phyloP scores from a whole-genome alignment of 2,113 vertebrate genomes.

The Odobenus rosmarus region DNA sequence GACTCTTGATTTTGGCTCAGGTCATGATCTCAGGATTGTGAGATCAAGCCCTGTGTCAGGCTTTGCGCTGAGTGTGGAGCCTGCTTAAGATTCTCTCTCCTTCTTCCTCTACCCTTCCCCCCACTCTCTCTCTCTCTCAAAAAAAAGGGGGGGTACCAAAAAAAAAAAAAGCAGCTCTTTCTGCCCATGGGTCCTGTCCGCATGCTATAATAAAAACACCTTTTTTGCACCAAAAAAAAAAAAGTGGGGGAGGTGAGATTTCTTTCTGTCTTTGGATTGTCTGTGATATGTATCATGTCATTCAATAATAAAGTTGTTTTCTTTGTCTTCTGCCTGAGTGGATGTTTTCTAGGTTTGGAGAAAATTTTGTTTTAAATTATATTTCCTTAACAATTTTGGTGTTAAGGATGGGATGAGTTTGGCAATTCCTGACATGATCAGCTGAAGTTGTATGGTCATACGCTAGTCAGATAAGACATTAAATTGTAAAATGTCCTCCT shows the following conservation, averaged over 20 bases:
- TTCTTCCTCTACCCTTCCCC: too few species aligned
- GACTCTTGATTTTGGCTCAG: too few species aligned
- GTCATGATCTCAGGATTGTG: too few species aligned
- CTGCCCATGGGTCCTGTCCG: too few species aligned
- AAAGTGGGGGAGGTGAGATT: neutral
- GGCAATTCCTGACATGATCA: neutral
- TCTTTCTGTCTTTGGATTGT: neutral
- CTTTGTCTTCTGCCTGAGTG: neutral
- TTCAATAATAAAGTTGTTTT: neutral
- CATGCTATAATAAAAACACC: too few species aligned
- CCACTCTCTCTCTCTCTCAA: too few species aligned
- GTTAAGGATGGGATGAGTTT: neutral
- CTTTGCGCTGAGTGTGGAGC: too few species aligned
- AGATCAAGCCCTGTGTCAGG: too few species aligned
- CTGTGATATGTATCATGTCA: neutral
- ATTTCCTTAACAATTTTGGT: neutral
- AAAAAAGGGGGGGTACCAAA: too few species aligned
- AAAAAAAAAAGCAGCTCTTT: too few species aligned
- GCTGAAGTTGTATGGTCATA: neutral
- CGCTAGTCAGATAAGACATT: neutral
- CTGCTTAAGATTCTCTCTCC: too few species aligned
- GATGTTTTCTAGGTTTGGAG: neutral
- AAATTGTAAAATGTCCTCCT: neutral
- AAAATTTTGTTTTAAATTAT: neutral
- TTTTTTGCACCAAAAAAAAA: too few species aligned